phyloP scores from a whole-genome alignment of 2,113 vertebrate species.

The Leuciscus idus region DNA sequence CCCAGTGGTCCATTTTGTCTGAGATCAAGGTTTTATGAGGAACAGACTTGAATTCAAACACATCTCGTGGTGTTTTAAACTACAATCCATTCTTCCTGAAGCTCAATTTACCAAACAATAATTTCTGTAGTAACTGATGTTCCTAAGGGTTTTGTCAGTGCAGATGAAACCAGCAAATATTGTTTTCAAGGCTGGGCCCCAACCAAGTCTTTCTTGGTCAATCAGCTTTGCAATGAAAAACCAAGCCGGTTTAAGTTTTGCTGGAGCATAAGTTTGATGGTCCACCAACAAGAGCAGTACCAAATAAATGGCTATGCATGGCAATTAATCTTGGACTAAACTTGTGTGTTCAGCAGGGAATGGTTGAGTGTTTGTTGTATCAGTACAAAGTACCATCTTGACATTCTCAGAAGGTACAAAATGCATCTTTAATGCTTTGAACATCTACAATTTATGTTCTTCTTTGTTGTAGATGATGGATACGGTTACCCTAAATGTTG shows the following conservation, averaged over 20 bases:
- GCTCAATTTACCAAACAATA: neutral
- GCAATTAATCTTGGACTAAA: neutral
- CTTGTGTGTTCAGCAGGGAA: neutral
- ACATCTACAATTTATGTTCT: neutral
- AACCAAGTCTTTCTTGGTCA: neutral
- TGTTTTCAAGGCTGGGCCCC: neutral
- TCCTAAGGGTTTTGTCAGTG: neutral
- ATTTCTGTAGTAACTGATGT: neutral
- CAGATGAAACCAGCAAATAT: neutral
- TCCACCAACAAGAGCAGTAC: neutral
- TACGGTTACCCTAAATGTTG: constrained; percentile 88
- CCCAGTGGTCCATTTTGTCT: neutral
- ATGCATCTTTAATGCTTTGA: neutral
- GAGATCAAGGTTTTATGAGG: neutral
- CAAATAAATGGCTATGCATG: neutral
- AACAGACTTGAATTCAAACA: neutral
- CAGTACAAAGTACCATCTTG: neutral
- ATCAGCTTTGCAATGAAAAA: neutral
- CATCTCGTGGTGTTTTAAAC: neutral
- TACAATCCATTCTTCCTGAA: neutral
- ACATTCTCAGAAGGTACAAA: neutral
- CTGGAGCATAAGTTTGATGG: neutral
- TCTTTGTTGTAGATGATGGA: constrained; percentile 82
- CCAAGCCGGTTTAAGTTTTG: neutral
- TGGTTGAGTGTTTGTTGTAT: neutral